phyloP scores from a whole-genome alignment of 2,113 vertebrate genomes.

The Jacana jacana region DNA sequence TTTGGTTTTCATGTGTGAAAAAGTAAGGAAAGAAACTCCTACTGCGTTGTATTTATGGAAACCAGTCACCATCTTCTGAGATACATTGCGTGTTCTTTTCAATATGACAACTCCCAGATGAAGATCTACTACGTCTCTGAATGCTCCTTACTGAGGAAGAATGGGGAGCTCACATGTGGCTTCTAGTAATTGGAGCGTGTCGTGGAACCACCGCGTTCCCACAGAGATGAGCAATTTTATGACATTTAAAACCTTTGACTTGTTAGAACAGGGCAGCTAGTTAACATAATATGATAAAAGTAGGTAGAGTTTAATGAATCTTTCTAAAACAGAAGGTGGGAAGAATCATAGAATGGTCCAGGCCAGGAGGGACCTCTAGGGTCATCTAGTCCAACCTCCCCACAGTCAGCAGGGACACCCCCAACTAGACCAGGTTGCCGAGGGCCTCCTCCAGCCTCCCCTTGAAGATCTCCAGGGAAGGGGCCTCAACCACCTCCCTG shows the following conservation, averaged over 20 bases:
- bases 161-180: background rate
- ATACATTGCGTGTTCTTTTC: background rate
- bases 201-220: background rate
- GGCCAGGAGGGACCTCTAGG: too few species aligned
- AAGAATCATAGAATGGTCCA: too few species aligned
- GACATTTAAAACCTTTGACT: background rate
- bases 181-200: background rate
- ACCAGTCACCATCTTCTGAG: background rate
- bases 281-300: background rate
- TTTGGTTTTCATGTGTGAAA: background rate
- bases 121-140: background rate
- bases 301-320: background rate
- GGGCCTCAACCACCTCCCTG: too few species aligned
- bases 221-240: background rate
- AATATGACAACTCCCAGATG: background rate
- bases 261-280: background rate
- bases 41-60: background rate
- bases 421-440: too few species aligned
- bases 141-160: background rate
- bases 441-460: too few species aligned
- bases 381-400: too few species aligned
- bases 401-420: too few species aligned
- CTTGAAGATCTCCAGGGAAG: too few species aligned
- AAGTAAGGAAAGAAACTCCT: background rate
- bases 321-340: background rate